These are phyloP conservation scores for Chorisops tibialis DNA, from an alignment of 2,888 invertebrate species.

Conservation along the genomic window DNA sequence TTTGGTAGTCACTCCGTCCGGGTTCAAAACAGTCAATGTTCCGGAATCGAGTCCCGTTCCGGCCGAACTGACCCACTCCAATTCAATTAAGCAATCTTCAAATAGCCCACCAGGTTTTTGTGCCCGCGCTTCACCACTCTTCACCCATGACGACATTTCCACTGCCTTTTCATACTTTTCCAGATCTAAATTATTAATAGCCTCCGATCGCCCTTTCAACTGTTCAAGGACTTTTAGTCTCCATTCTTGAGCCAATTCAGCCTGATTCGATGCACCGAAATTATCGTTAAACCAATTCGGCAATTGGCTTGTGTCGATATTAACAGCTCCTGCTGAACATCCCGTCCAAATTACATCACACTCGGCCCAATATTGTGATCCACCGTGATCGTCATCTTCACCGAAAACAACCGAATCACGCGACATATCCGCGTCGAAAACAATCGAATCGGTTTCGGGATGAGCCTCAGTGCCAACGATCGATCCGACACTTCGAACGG, in stretches of 20 bases:
- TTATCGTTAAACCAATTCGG: conserved; percentile 77
- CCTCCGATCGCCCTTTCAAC: conserved; percentile 59
- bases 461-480: conserved; percentile 81
- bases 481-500: conserved; percentile 82
- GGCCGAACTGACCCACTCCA: conserved; percentile 72
- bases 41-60: conserved; percentile 66
- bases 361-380: conserved; percentile 71
- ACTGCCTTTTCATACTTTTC: conserved; percentile 71
- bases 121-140: conserved; percentile 75
- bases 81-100: conserved; percentile 74
- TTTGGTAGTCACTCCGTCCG: conserved; percentile 73
- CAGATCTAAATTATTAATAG: conserved; percentile 54
- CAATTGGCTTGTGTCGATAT: conserved; percentile 66
- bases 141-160: conserved; percentile 82
- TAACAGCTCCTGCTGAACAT: conserved; percentile 77
- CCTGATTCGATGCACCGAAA: conserved; percentile 52
- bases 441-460: conserved; percentile 77
- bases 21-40: conserved; percentile 71
- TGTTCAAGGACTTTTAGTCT: conserved; percentile 67
- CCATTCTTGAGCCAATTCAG: conserved; percentile 72
- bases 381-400: conserved; percentile 66
- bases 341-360: conserved; percentile 79
- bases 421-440: conserved; percentile 69
- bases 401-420: conserved; percentile 75
- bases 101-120: conserved; percentile 56